Evolutionary conservation across 2,113 vertebrate genomes (phyloP).

Genomic region (Mesitornis unicolor): DNA sequence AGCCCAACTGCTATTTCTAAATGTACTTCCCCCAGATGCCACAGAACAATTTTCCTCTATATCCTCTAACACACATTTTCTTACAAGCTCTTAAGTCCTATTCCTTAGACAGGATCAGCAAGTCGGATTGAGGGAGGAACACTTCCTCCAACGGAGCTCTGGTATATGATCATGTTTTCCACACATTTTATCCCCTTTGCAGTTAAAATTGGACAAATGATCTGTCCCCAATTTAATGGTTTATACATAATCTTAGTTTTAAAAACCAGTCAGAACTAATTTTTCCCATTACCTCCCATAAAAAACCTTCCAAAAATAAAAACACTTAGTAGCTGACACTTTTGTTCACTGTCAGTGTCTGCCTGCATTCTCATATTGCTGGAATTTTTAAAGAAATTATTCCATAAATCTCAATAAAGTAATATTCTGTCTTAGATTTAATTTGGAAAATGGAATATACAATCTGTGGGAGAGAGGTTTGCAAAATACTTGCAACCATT

Average conservation of each 20-base stretch:
- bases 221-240: conserved; percentile 34
- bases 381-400: conserved; percentile 61
- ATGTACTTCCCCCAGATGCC: background rate
- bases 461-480: conserved; percentile 66
- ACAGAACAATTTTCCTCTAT: conserved; percentile 27
- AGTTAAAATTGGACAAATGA: conserved; percentile 36
- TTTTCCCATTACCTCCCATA: conserved; percentile 36
- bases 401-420: conserved; percentile 75
- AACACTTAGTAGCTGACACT: conserved; percentile 56
- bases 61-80: conserved; percentile 44
- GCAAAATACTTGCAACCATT: conserved; percentile 63
- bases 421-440: conserved; percentile 70
- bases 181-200: conserved; percentile 34
- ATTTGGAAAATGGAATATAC: conserved; percentile 73
- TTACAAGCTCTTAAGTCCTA: conserved; percentile 18
- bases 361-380: conserved; percentile 59
- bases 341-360: conserved; percentile 50
- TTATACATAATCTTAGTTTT: conserved; percentile 42
- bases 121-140: conserved; percentile 24
- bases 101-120: conserved; percentile 30
- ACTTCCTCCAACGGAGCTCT: background rate
- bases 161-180: conserved; percentile 54
- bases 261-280: conserved; percentile 32
- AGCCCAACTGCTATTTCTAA: background rate
- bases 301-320: conserved; percentile 19